These are phyloP conservation scores for Synergus gifuensis DNA, from an alignment of 2,888 invertebrate genomes.

Conservation along the genomic window DNA sequence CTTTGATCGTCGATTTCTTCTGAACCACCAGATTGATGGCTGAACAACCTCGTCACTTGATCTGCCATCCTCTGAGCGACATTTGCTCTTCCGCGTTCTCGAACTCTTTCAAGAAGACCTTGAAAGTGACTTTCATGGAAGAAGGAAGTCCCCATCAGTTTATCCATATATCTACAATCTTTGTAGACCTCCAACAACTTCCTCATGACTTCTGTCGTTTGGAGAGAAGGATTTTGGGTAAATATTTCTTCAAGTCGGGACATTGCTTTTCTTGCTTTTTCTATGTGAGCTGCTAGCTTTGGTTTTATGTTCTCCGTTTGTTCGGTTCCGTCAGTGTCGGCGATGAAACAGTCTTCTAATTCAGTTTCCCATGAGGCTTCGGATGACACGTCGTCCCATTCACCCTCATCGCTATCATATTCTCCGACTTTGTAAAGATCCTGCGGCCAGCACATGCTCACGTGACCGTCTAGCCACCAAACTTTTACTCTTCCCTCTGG, in stretches of 20 bases:
- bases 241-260: conserved; percentile 88
- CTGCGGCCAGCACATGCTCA: conserved; percentile 95
- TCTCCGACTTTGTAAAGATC: conserved; percentile 90
- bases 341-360: conserved; percentile 81
- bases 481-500: conserved; percentile 91
- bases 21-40: conserved; percentile 68
- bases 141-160: conserved; percentile 90
- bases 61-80: conserved; percentile 87
- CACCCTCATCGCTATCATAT: conserved; percentile 88
- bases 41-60: conserved; percentile 80
- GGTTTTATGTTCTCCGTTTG: conserved; percentile 77
- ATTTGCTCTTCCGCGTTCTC: conserved; percentile 85
- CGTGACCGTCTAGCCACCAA: conserved; percentile 94
- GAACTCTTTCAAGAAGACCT: conserved; percentile 86
- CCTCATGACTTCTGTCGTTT: conserved; percentile 88
- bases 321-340: conserved; percentile 78
- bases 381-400: conserved; percentile 86
- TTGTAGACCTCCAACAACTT: conserved; percentile 90
- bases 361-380: conserved; percentile 93
- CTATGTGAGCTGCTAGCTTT: conserved; percentile 87
- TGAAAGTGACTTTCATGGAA: conserved; percentile 91
- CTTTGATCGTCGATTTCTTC: conserved; percentile 61
- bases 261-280: conserved; percentile 87
- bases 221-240: conserved; percentile 86
- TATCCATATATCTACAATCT: conserved; percentile 92